Conservation (phyloP, 2,797 vertebrate genomes). For the Syngnathus rostellatus region DNA sequence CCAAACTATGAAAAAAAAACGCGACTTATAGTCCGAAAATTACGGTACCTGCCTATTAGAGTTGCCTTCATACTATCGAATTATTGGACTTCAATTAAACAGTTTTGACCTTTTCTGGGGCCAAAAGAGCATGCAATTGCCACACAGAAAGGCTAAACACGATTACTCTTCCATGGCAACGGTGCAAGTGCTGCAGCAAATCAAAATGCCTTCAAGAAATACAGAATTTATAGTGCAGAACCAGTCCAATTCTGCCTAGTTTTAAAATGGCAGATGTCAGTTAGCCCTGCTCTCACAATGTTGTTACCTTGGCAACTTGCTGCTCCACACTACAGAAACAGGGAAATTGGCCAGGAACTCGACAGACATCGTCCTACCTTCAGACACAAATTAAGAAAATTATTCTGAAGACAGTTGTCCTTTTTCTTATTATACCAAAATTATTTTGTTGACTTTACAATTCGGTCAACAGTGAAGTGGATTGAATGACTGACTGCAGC, state of each 20-base stretch:
- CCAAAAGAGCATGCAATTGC: background rate
- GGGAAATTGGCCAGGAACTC: background rate
- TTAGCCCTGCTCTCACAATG: background rate
- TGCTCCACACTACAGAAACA: background rate
- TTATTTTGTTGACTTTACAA: background rate
- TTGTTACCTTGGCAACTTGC: background rate
- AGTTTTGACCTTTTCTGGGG: background rate
- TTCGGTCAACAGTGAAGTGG: background rate
- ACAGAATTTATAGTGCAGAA: background rate
- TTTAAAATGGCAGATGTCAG: constrained; percentile 1
- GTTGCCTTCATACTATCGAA: background rate
- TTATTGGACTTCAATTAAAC: background rate
- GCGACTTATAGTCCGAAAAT: too few species aligned
- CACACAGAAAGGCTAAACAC: background rate
- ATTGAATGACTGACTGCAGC: background rate
- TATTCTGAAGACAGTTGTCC: background rate
- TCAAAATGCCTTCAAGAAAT: background rate
- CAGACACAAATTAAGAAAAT: background rate
- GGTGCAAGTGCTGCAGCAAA: background rate
- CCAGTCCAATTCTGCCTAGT: background rate
- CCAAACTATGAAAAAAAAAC: too few species aligned
- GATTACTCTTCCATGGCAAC: background rate
- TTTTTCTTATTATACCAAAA: background rate
- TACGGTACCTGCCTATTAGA: background rate
- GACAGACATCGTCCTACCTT: background rate